Evolutionary conservation across 2,888 invertebrate genomes (phyloP), one percentile per base, ranked within the genome.

Genomic region (Barypeithes pellucidus): DNA sequence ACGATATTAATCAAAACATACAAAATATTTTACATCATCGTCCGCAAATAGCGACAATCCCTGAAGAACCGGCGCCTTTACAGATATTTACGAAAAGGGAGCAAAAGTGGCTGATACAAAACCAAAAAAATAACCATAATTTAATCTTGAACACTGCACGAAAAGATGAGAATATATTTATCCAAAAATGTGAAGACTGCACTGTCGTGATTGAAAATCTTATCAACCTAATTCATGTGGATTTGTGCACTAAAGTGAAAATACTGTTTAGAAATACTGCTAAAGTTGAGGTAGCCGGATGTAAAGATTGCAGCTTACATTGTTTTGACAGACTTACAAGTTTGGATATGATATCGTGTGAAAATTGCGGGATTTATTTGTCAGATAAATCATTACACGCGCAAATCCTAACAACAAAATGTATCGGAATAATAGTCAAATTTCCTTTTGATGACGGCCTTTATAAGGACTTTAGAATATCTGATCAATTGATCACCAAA

Each of bases 391-490:
- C 73, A 22, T 20, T 73, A 33, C 67, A 73, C 43, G 54, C 54
- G 14, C 18, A 43, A 9, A 73, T 75, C 20, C 0, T 45, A 11
- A 70, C 75, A 1, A 59, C 54, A 29, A 69, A 68, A 61, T 75
- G 73, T 50, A 22, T 22, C 3, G 68, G 68, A 22, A 59, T 47
- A 47, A 43, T 33, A 11, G 60, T 73, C 14, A 68, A 69, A 43
- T 73, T 73, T 52, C 73, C 69, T n/a, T 73, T 73, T 65, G 73
- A 73, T 43, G 69, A 73, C 33, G 69, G 69, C 14, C 18, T 73
- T n/a, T 73, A 73, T 33, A 65, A 70, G 18, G 65, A 18, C 29
- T 73, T 73, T 33, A 60, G 41, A 43, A 73, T 69, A 24, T 61
- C 62, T 16, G 66, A 72, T 59, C 57, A 57, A 11, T 14, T 72